Evolutionary conservation across 1,140 invertebrate species (phyloP), one percentile per base, ranked within the genome.

Genomic region (Zaprionus nigranus): DNA sequence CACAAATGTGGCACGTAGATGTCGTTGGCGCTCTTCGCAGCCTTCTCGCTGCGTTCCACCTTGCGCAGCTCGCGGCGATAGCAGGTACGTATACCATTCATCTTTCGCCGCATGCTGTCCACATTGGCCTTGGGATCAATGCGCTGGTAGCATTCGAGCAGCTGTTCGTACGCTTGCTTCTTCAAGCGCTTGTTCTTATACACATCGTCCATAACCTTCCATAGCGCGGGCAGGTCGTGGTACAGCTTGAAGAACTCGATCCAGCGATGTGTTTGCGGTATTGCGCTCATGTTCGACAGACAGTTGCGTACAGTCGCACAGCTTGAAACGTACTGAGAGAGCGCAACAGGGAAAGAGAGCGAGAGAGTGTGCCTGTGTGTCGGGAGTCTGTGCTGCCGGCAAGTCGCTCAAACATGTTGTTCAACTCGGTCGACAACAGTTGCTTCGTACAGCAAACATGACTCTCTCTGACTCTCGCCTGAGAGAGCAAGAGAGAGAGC

Each of bases 1-100:
- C 75, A 78, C 58, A 78, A 38, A 2, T 67, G 51, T 1, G 75
- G 75, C 38, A 69, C 64, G 20, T 75, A 69, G 2, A 78, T 13
- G 0, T 78, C 53, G 2, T 34, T 17, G n/a, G 22, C 34, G 1
- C 5, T 15, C 13, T 28, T 17, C 1, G 49, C 43, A 0, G 7
- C 5, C 22, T 24, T 6, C 22, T 75, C 58, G 57, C 66, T 71
- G 5, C 54, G 36, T 49, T 72, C 43, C 11, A 76, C 77, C n/a
- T 56, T 69, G 6, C 73, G 65, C 40, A 71, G 4, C 7, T 79
- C 77, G 12, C 77, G 73, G 3, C 61, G 43, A 15, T 24, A 79
- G n/a, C 65, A 76, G 13, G 73, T 70, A 1, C 73, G 61, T 3
- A 79, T 56, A 7, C 56, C 51, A 15, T 76, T 79, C 20, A 79